Evolutionary conservation across 2,888 invertebrate species (phyloP).

Genomic region (Nowickia ferox): DNA sequence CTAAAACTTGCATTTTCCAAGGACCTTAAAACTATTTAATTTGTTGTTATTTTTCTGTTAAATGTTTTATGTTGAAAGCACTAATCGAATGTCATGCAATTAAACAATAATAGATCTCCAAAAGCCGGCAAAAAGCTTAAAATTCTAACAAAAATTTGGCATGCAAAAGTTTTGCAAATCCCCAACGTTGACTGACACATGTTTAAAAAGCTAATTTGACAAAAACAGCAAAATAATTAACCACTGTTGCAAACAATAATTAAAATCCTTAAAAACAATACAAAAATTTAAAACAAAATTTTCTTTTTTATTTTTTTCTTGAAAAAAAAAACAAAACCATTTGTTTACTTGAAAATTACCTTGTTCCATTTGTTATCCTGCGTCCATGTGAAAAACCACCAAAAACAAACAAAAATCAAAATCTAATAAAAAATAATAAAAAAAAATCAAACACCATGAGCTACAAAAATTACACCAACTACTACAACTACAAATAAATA

Average conservation of each 20-base stretch:
- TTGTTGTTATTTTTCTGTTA: slow-evolving; percentile 18
- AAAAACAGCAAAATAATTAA: slow-evolving; percentile 60
- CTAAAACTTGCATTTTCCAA: slow-evolving; percentile 20
- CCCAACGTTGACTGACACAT: slow-evolving; percentile 30
- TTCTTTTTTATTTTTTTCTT: slow-evolving; percentile 64
- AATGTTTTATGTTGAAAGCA: slow-evolving; percentile 48
- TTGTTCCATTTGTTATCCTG: slow-evolving; percentile 72
- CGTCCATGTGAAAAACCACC: slow-evolving; percentile 70
- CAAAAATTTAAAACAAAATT: slow-evolving; percentile 62
- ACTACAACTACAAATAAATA: slow-evolving; percentile 69
- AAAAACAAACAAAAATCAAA: slow-evolving; percentile 52
- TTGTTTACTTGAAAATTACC: slow-evolving; percentile 69
- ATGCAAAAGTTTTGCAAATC: slow-evolving; percentile 71
- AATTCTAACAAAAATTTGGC: slow-evolving; percentile 60
- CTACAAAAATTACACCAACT: slow-evolving; percentile 70
- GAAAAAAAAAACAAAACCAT: slow-evolving; percentile 55
- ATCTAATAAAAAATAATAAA: slow-evolving; percentile 10
- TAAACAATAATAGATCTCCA: not conserved
- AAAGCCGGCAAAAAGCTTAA: slow-evolving; percentile 44
- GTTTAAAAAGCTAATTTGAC: slow-evolving; percentile 40
- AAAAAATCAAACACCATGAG: slow-evolving; percentile 58
- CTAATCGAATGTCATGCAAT: slow-evolving; percentile 54
- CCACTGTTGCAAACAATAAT: slow-evolving; percentile 62
- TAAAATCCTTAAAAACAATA: slow-evolving; percentile 49
- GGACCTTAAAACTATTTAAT: not conserved